A percentile compares a stretch with the other conserved stretches of the same genome.
These are phyloP conservation scores for Rhopilema esculentum DNA, from an alignment of 30 jellyfish, hydroid and myxozoan genomes.

Conservation along the genomic window DNA sequence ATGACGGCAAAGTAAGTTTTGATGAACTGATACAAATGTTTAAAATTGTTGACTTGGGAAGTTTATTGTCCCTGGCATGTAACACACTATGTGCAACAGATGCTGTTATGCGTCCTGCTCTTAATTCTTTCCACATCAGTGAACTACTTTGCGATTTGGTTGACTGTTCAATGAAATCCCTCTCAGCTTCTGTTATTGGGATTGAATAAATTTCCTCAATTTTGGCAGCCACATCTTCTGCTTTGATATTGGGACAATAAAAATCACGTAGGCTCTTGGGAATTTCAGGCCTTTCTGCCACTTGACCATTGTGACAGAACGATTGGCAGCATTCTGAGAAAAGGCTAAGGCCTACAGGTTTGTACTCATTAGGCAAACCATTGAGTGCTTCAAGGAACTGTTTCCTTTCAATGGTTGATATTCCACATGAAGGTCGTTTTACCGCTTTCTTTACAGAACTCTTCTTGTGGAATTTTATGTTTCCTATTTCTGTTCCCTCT, in stretches of 20 bases:
- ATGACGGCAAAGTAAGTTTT: not conserved
- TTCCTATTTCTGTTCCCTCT: constrained; percentile 20
- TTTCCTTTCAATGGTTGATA: not conserved
- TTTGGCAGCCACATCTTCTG: not conserved
- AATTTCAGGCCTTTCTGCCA: constrained; percentile 18
- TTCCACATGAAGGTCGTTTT: not conserved
- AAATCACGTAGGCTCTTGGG: constrained; percentile 44
- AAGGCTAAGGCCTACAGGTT: constrained; percentile 39
- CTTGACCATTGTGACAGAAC: constrained; percentile 40
- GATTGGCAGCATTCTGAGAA: constrained; percentile 10
- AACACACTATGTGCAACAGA: constrained; percentile 36
- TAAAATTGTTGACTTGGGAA: constrained; percentile 3
- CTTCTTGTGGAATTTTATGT: constrained; percentile 5
- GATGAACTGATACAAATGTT: not conserved
- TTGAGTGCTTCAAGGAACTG: constrained; percentile 7
- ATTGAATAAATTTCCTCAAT: not conserved
- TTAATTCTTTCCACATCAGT: not conserved
- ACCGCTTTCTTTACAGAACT: not conserved
- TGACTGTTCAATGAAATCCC: constrained; percentile 10
- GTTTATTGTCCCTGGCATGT: constrained; percentile 6
- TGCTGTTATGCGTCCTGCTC: constrained; percentile 16
- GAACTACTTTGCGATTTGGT: constrained; percentile 14
- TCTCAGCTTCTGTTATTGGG: constrained; percentile 35
- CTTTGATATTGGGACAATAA: not conserved
- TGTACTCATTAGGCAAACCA: constrained; percentile 9